A percentile compares a stretch with the other conserved stretches of the same genome.
These are phyloP conservation scores for Dermochelys coriacea DNA, from an alignment of 2,797 vertebrate genomes.

Conservation along the genomic window DNA sequence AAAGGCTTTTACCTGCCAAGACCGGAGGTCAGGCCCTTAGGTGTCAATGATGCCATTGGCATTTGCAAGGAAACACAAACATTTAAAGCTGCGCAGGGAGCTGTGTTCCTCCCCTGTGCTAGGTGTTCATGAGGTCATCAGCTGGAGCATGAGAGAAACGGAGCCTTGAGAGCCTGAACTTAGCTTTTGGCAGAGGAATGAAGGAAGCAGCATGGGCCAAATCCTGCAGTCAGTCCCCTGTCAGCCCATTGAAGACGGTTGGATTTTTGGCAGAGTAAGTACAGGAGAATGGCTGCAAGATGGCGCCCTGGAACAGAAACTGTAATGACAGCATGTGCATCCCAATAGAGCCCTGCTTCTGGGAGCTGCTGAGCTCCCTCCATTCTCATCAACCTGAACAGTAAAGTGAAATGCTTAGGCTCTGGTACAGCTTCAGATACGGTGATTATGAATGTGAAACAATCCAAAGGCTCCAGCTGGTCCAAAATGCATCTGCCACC, in stretches of 20 bases:
- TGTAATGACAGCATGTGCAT: not conserved
- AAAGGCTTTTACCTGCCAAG: conserved; percentile 69
- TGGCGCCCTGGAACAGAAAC: not conserved
- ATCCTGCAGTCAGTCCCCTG: not conserved
- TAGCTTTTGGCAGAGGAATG: conserved; percentile 60
- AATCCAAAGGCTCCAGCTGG: not conserved
- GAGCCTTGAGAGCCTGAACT: conserved; percentile 45
- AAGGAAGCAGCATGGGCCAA: conserved; percentile 2
- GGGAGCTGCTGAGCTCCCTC: not conserved
- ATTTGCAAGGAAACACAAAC: conserved; percentile 44
- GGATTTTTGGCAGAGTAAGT: conserved; percentile 41
- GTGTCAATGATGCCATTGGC: conserved; percentile 69
- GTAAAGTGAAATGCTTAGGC: not conserved
- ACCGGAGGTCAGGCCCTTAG: conserved; percentile 52
- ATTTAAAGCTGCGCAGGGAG: conserved; percentile 61
- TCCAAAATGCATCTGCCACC: not conserved
- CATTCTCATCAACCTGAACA: not conserved
- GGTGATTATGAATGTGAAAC: not conserved
- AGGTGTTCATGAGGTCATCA: conserved; percentile 71
- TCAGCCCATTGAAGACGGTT: conserved; percentile 13
- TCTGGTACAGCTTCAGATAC: not conserved
- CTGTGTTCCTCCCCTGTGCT: not conserved
- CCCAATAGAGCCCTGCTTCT: not conserved
- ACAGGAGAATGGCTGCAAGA: conserved; percentile 8
- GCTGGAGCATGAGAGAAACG: conserved; percentile 40